Evolutionary conservation across 2,797 vertebrate genomes (phyloP).

Genomic region (Silurus lanzhouensis): DNA sequence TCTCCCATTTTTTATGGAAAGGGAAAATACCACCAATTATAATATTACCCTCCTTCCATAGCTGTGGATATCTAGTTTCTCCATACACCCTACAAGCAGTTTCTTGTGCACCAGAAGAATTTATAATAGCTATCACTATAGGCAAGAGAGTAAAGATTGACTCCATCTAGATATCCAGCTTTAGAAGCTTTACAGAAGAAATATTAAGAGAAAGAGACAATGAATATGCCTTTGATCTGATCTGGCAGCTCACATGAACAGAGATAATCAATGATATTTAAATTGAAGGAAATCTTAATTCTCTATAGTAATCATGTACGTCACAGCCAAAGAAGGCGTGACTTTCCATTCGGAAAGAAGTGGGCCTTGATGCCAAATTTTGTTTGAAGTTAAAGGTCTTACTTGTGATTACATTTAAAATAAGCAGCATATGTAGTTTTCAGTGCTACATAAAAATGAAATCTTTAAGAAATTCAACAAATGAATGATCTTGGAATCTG

Average conservation of each 20-base stretch:
- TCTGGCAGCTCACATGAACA: background rate
- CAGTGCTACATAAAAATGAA: too few relatives aligned
- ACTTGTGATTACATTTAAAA: too few relatives aligned
- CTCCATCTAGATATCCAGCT: background rate
- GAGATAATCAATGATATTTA: slow-evolving; percentile 27
- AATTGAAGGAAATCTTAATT: background rate
- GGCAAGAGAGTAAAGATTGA: background rate
- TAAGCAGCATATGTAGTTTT: too few relatives aligned
- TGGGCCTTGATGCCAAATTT: background rate
- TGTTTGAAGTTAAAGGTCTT: background rate
- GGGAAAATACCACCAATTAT: slow-evolving; percentile 70
- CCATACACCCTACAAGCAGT: background rate
- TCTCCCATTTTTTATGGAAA: slow-evolving; percentile 69
- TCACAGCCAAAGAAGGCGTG: slow-evolving; percentile 24
- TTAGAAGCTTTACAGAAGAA: background rate
- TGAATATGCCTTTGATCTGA: background rate
- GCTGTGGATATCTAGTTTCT: slow-evolving; percentile 48
- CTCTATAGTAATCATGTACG: slow-evolving; percentile 26
- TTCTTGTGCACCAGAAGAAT: background rate
- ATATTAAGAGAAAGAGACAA: background rate
- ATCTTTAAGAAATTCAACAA: too few relatives aligned
- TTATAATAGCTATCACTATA: background rate
- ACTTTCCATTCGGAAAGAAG: background rate
- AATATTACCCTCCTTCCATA: slow-evolving; percentile 70
- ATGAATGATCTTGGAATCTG: too few relatives aligned